phyloP scores from a whole-genome alignment of 2,797 vertebrate genomes.

The Acipenser oxyrinchus region DNA sequence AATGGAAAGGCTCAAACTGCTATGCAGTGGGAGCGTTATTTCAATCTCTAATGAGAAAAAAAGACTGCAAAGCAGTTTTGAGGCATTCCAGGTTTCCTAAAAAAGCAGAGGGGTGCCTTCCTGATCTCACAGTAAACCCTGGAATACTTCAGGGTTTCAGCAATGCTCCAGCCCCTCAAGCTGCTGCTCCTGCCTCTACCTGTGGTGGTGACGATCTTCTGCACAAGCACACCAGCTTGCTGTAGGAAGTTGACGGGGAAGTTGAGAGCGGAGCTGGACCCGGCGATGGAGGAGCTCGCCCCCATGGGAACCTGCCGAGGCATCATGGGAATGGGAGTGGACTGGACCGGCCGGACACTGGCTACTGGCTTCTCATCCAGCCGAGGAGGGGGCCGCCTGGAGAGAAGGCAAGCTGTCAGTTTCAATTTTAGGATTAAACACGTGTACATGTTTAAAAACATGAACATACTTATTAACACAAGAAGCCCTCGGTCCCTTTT shows the following conservation, averaged over 20 bases:
- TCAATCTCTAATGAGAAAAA: too few relatives aligned
- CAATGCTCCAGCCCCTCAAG: background rate
- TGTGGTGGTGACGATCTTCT: constrained; percentile 94
- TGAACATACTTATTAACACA: too few relatives aligned
- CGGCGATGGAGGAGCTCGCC: constrained; percentile 52
- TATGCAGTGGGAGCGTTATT: too few relatives aligned
- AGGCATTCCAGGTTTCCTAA: too few relatives aligned
- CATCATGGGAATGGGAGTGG: constrained; percentile 98
- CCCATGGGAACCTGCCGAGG: constrained; percentile 82
- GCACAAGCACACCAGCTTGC: constrained; percentile 89
- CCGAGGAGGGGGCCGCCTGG: constrained; percentile 76
- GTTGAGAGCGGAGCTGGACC: constrained; percentile 70
- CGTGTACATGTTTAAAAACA: too few relatives aligned
- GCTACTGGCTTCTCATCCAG: constrained; percentile 91
- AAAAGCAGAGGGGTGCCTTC: too few relatives aligned
- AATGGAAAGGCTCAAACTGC: background rate
- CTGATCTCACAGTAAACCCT: background rate
- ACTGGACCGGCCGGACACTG: constrained; percentile 91
- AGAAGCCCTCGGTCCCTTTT: too few relatives aligned
- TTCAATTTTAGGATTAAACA: too few relatives aligned
- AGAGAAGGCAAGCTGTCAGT: constrained; percentile 7
- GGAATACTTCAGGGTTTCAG: background rate
- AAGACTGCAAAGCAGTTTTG: too few relatives aligned
- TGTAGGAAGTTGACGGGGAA: constrained; percentile 94
- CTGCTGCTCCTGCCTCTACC: constrained; percentile 47